Percentiles rank a stretch among this genome's conserved stretches.
phyloP scores from a whole-genome alignment of 2,888 invertebrate genomes.

The Drosophila pegasa region DNA sequence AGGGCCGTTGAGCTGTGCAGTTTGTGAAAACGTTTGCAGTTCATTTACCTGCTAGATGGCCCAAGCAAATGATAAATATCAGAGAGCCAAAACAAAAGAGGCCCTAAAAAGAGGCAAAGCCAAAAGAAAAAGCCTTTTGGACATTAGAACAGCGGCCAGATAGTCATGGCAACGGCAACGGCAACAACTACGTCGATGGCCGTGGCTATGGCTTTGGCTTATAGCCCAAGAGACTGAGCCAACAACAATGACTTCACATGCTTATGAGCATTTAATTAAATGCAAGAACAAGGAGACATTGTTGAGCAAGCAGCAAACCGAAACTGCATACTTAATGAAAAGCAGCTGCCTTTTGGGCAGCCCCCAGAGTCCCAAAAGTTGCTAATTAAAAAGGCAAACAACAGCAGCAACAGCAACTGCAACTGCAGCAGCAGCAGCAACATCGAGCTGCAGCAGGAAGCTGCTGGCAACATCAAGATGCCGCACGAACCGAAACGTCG shows the following conservation, averaged over 20 bases:
- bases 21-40: slow-evolving; percentile 29
- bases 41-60: slow-evolving; percentile 47
- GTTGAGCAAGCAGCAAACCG: slow-evolving; percentile 41
- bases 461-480: slow-evolving; percentile 78
- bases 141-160: slow-evolving; percentile 32
- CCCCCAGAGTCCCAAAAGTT: slow-evolving; percentile 77
- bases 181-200: not conserved
- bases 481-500: slow-evolving; percentile 70
- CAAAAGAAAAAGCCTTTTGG: slow-evolving; percentile 33
- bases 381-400: slow-evolving; percentile 80
- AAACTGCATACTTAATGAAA: slow-evolving; percentile 77
- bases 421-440: slow-evolving; percentile 23
- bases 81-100: slow-evolving; percentile 35
- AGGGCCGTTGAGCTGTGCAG: not conserved
- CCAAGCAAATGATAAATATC: slow-evolving; percentile 54
- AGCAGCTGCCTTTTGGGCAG: slow-evolving; percentile 73
- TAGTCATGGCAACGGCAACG: not conserved
- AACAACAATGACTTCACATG: slow-evolving; percentile 75
- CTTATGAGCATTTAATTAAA: slow-evolving; percentile 81
- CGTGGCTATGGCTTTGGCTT: not conserved
- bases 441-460: slow-evolving; percentile 62
- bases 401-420: slow-evolving; percentile 43
- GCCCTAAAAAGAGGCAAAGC: slow-evolving; percentile 41
- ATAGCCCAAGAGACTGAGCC: slow-evolving; percentile 45
- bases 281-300: slow-evolving; percentile 75